Base-by-base conservation (phyloP, 2,888 invertebrate species). In the Abrostola triplasia region DNA sequence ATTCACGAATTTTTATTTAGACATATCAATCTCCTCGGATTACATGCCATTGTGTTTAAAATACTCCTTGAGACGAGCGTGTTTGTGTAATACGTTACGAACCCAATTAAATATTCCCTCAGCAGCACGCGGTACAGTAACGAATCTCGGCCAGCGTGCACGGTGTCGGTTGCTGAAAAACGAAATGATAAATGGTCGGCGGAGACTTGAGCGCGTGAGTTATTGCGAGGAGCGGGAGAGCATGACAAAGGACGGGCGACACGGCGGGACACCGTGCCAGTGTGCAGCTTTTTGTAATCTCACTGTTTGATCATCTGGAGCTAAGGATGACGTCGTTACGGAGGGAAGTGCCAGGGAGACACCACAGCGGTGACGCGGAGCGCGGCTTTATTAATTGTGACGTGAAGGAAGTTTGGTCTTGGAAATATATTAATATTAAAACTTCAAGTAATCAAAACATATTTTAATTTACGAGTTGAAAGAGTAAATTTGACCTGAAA, bases 111-210 rank as follows among this genome's bases (percentile, higher is more conserved):
- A 24, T 47, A 42, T 42, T n/a, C 42, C 41, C 35, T 42, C 38
- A 36, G 41, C 36, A 40, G n/a, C 52, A 36, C 6, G 35, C 52
- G 36, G 11, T 40, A 9, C 40, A 9, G 9, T 9, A 40, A 40
- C 48, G 36, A 49, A 49, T 64, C 57, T 60, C 51, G 55, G 69
- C 41, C 7, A 13, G 36, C 59, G 48, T 51, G 59, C 47, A 57
- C 61, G 7, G 58, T 63, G 55, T 63, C 53, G 38, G 47, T 59
- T 61, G 60, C 62, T 75, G 65, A 73, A 77, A 76, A 74, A 73
- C 60, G 37, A 48, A 40, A 60, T 73, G 74, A 77, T 40, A 63
- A 77, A 76, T 77, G 60, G 44, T 52, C 10, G 51, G 49, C 40
- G 59, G 48, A 24, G 59, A 64, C 54, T 52, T 52, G 60, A 64